Base-by-base conservation (phyloP, 1,140 invertebrate species). In the Apis florea region DNA sequence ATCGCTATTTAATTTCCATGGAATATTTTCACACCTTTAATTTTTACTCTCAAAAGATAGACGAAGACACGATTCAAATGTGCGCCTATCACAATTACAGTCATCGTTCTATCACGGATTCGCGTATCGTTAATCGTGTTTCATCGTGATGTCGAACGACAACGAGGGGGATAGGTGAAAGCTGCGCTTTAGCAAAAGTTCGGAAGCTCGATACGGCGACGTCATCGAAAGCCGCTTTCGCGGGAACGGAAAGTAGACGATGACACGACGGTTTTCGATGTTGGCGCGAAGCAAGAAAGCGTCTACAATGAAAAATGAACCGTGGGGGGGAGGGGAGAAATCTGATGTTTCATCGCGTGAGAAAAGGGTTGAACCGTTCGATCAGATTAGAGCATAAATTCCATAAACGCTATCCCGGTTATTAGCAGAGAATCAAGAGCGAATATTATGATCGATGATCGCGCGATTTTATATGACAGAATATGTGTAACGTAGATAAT, bases 281-380 rank as follows among this genome's bases (percentile, higher is more conserved):
- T 10, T 21, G 26, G 6, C 58, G 79, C 13, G 59, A 72, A 40
- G 54, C 82, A 77, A 86, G 66, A 71, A 82, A 80, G 24, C 75
- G 51, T 40, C 59, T 26, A 26, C 81, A 70, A 76, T 87, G 86
- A 87, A 87, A 87, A 87, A 87, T 76, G 85, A 87, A 67, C n/a
- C 74, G 17, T 15, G 24, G 12, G n/a, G 58, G 61, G 51, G 82
- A 84, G 12, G n/a, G 58, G 61, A 56, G 82, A 84, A 84, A 87
- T 74, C 49, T 63, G 82, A 87, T 70, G 71, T 49, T 17, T 61
- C 73, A 83, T 79, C 68, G 47, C 31, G 63, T 64, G 40, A 54
- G 58, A 74, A 69, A 67, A 78, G 40, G 49, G 61, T 82, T 68
- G n/a, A 24, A 76, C 26, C 49, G 54, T 24, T 51, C 5, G 15